phyloP scores from a whole-genome alignment of 2,797 vertebrate species.

The Chromis chromis region DNA sequence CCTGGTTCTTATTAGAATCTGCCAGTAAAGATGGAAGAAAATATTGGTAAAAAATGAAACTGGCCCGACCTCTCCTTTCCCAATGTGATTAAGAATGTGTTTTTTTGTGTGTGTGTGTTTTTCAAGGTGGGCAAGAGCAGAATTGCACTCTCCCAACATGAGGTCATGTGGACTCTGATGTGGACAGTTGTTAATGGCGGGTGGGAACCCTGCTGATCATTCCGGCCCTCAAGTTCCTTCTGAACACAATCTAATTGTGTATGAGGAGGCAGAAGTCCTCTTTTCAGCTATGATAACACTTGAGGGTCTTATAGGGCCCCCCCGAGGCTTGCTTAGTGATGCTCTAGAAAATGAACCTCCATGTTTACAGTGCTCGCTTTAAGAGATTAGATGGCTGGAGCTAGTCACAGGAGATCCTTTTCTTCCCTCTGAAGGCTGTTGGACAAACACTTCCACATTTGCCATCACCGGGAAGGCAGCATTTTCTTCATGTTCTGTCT shows the following conservation, averaged over 20 bases:
- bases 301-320: conserved; percentile 55
- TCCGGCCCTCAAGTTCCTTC: conserved; percentile 69
- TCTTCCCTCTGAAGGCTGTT: conserved; percentile 60
- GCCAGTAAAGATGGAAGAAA: conserved; percentile 40
- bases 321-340: conserved; percentile 53
- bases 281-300: conserved; percentile 62
- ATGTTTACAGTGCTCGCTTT: conserved; percentile 74
- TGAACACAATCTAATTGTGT: conserved; percentile 74
- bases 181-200: conserved; percentile 49
- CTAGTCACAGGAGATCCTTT: conserved; percentile 68
- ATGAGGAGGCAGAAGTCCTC: conserved; percentile 59
- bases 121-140: conserved; percentile 49
- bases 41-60: conserved; percentile 52
- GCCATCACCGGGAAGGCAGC: conserved; percentile 45
- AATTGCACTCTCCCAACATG: conserved; percentile 54
- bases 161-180: conserved; percentile 7
- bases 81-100: conserved; percentile 60
- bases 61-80: conserved; percentile 39
- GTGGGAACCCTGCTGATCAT: conserved; percentile 70
- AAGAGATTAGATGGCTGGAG: conserved; percentile 67
- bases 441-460: conserved; percentile 73
- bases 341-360: conserved; percentile 68
- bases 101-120: not conserved
- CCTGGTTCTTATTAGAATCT: conserved; percentile 43
- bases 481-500: conserved; percentile 48